Percentiles rank a stretch among this genome's conserved stretches.
phyloP scores from a whole-genome alignment of 2,888 invertebrate genomes.

The Tortrix viridana region DNA sequence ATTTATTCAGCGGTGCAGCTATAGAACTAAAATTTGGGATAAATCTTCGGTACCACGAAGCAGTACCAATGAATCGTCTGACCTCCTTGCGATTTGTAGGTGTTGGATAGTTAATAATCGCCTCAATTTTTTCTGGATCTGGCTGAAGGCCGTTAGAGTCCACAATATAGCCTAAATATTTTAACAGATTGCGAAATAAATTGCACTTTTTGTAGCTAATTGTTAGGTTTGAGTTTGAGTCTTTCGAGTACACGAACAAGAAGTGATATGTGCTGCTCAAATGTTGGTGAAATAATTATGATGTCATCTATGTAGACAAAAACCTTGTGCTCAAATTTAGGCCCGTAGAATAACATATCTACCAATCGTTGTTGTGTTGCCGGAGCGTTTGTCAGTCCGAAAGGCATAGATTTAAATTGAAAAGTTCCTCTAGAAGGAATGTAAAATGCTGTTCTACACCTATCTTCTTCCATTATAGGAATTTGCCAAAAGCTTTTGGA shows the following conservation, averaged over 20 bases:
- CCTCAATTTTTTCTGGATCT: conserved; percentile 22
- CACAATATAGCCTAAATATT: conserved; percentile 40
- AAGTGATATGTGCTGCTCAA: conserved; percentile 3
- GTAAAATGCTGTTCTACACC: too few relatives aligned
- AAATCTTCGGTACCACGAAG: conserved; percentile 28
- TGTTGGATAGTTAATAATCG: conserved; percentile 19
- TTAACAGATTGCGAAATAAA: conserved; percentile 10
- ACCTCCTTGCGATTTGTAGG: conserved; percentile 22
- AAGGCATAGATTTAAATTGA: conserved; percentile 5
- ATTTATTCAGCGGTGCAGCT: conserved; percentile 17
- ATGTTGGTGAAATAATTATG: neutral
- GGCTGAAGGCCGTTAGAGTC: conserved; percentile 24
- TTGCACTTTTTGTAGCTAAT: too few relatives aligned
- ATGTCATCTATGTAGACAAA: too few relatives aligned
- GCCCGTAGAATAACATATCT: too few relatives aligned
- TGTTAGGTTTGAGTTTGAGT: conserved; percentile 11
- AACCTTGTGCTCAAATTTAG: too few relatives aligned
- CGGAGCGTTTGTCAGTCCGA: conserved; percentile 1
- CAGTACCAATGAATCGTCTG: conserved; percentile 25
- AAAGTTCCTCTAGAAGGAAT: neutral
- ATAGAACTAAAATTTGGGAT: conserved; percentile 15
- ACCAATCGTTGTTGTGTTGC: neutral
- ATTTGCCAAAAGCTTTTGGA: too few relatives aligned
- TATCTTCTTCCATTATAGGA: too few relatives aligned
- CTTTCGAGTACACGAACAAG: neutral